Evolutionary conservation across 2,888 invertebrate genomes (phyloP).

Genomic region (Drosophila mulleri): DNA sequence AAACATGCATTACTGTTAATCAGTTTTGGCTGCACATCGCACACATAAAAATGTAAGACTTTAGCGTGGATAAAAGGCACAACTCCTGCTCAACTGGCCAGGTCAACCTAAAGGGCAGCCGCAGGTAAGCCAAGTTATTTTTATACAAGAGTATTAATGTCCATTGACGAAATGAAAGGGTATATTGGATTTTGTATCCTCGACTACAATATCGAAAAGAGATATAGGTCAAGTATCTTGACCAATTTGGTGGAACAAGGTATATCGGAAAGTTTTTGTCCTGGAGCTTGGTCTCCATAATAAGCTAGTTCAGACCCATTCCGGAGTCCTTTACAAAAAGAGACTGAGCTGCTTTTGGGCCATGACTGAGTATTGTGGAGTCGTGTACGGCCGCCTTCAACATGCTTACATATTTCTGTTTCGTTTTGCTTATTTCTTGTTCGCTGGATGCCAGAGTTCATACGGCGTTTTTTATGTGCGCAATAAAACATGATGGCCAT

Average conservation of each 20-base stretch:
- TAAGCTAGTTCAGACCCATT: no score
- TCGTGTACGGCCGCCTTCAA: background rate
- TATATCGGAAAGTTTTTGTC: no score
- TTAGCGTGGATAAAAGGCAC: background rate
- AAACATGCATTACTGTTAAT: background rate
- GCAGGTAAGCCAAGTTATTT: constrained; percentile 29
- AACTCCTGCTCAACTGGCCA: background rate
- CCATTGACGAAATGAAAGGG: background rate
- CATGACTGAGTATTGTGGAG: background rate
- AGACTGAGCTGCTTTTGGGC: no score
- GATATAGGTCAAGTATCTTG: no score
- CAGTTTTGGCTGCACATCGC: background rate
- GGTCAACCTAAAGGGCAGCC: constrained; percentile 4
- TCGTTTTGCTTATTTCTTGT: constrained; percentile 6
- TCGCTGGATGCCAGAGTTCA: constrained; percentile 43
- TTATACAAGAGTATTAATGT: background rate
- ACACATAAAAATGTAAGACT: background rate
- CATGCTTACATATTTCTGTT: background rate
- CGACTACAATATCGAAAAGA: no score
- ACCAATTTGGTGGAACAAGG: no score
- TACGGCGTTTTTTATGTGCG: constrained; percentile 65
- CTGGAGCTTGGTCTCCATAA: no score
- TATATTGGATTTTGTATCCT: background rate
- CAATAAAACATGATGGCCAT: constrained; percentile 75
- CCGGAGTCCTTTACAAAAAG: no score